These are phyloP conservation scores for Liasis olivaceus DNA, from an alignment of 2,797 vertebrate species.

Conservation along the genomic window DNA sequence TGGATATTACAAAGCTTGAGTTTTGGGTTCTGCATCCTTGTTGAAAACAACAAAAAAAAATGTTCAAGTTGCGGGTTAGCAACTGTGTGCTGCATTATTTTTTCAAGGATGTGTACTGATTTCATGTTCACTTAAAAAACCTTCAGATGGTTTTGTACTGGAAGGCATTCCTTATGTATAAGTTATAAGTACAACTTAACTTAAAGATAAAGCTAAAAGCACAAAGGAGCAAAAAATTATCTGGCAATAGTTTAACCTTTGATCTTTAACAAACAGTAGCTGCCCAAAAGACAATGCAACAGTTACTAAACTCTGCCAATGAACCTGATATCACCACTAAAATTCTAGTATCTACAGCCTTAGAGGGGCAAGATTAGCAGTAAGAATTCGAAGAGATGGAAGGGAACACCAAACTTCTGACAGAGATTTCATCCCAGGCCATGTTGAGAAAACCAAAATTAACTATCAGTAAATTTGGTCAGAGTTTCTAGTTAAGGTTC, in stretches of 20 bases:
- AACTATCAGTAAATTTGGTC: background rate
- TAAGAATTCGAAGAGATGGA: slow-evolving; percentile 21
- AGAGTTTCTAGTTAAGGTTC: background rate
- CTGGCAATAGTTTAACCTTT: slow-evolving; percentile 31
- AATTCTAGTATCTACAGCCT: slow-evolving; percentile 5
- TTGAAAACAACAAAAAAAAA: slow-evolving; percentile 17
- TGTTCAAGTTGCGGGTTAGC: background rate
- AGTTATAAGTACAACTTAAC: background rate
- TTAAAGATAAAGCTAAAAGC: slow-evolving; percentile 24
- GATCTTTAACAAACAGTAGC: slow-evolving; percentile 11
- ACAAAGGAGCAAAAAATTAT: slow-evolving; percentile 17
- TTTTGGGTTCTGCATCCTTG: slow-evolving; percentile 36
- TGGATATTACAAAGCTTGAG: slow-evolving; percentile 46
- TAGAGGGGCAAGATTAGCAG: background rate
- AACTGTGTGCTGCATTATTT: background rate
- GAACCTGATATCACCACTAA: slow-evolving; percentile 39
- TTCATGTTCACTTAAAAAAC: slow-evolving; percentile 28
- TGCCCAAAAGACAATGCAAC: background rate
- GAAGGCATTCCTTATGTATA: background rate
- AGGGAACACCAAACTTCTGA: slow-evolving; percentile 27
- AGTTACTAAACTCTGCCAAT: slow-evolving; percentile 33
- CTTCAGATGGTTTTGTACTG: slow-evolving; percentile 1
- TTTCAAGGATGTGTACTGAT: slow-evolving; percentile 31
- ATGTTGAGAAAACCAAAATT: background rate
- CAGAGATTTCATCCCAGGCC: background rate